phyloP scores from a whole-genome alignment of 2,797 vertebrate species.

The Phataginus tricuspis region DNA sequence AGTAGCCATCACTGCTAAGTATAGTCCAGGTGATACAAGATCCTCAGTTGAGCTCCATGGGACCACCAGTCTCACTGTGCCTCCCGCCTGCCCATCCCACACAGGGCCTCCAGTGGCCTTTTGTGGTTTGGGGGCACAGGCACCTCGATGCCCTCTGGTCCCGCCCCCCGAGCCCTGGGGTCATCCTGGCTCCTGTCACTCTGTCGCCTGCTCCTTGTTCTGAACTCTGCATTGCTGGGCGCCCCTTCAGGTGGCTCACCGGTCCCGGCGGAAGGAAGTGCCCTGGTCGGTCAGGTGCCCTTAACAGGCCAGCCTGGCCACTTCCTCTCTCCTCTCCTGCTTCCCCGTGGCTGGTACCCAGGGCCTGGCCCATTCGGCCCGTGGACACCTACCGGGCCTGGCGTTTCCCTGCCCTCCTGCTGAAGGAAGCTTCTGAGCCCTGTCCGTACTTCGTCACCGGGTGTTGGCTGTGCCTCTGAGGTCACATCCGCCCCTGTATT shows the following conservation, averaged over 20 bases:
- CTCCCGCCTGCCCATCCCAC: neutral
- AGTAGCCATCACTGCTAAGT: neutral
- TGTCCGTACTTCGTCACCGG: rapidly evolving
- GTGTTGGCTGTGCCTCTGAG: neutral
- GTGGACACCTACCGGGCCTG: rapidly evolving
- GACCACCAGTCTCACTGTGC: neutral
- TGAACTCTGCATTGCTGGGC: neutral
- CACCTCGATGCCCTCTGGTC: neutral
- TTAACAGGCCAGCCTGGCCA: neutral
- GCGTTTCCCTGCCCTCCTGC: neutral
- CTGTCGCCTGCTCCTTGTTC: neutral
- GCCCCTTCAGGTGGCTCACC: neutral
- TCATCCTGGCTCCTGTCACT: neutral
- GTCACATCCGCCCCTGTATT: no score
- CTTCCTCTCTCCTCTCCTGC: neutral
- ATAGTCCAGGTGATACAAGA: rapidly evolving
- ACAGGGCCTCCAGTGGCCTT: neutral
- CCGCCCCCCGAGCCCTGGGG: neutral
- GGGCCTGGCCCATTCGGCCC: no score
- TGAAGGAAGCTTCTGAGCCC: neutral
- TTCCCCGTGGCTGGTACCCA: neutral
- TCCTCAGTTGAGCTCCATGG: rapidly evolving
- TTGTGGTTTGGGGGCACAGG: rapidly evolving
- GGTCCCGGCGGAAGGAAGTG: no score
- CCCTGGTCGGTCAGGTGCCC: no score